phyloP scores from a whole-genome alignment of 2,113 vertebrate species.

The Chiloscyllium plagiosum region DNA sequence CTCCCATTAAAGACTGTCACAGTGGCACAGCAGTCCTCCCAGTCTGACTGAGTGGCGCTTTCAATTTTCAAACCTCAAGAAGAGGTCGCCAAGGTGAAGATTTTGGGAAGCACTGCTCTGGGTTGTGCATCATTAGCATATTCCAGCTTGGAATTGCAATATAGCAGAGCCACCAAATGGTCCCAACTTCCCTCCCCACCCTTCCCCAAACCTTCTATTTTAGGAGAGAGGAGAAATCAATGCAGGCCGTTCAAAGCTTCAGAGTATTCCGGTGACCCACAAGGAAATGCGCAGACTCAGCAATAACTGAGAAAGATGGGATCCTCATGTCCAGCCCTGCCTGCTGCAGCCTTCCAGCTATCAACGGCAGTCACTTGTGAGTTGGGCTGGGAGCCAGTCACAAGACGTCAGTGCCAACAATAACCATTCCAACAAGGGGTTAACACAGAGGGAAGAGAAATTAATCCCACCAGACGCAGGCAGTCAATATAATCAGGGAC shows the following conservation, averaged over 20 bases:
- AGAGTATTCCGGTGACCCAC: too few relatives aligned
- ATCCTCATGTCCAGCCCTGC: neutral
- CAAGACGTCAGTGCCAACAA: neutral
- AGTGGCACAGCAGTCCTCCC: too few relatives aligned
- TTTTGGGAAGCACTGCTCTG: too few relatives aligned
- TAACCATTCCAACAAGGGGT: neutral
- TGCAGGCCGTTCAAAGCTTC: too few relatives aligned
- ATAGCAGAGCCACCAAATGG: neutral
- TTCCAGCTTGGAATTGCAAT: neutral
- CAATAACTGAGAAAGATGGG: neutral
- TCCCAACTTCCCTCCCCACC: neutral
- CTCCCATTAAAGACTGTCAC: too few relatives aligned
- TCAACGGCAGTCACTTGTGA: neutral
- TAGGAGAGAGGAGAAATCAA: neutral
- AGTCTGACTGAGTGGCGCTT: too few relatives aligned
- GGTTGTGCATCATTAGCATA: neutral
- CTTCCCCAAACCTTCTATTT: neutral
- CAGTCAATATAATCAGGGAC: neutral
- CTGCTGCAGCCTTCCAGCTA: neutral
- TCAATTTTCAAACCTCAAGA: too few relatives aligned
- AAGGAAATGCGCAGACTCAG: neutral
- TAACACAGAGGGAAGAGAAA: neutral
- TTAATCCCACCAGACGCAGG: too few relatives aligned
- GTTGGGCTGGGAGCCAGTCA: neutral
- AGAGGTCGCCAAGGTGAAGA: too few relatives aligned